Evolutionary conservation across 2,888 invertebrate species (phyloP).

Genomic region (Siphonodentalium dalli): DNA sequence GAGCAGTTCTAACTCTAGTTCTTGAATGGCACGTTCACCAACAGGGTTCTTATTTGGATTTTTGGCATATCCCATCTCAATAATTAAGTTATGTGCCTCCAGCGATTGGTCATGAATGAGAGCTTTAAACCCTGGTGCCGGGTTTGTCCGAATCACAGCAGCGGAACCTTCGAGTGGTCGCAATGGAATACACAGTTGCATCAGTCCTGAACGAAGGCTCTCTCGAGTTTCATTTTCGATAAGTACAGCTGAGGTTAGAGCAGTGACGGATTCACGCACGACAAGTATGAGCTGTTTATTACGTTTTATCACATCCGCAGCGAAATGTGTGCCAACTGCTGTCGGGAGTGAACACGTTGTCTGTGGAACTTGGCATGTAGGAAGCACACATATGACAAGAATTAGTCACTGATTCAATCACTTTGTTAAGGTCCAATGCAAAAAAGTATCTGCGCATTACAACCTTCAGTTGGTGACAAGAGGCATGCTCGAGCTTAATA

Average conservation of each 20-base stretch:
- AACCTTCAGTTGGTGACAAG: constrained; percentile 23
- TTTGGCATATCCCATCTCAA: constrained; percentile 32
- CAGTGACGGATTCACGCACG: constrained; percentile 28
- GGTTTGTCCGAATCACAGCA: constrained; percentile 32
- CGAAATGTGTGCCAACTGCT: constrained; percentile 23
- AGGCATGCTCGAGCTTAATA: too few relatives aligned
- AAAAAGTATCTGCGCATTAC: constrained; percentile 27
- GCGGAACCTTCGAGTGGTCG: constrained; percentile 29
- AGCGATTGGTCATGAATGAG: constrained; percentile 25
- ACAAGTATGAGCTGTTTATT: constrained; percentile 26
- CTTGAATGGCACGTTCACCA: constrained; percentile 39
- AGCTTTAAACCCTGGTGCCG: constrained; percentile 30
- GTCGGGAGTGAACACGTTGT: constrained; percentile 18
- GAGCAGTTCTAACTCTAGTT: constrained; percentile 35
- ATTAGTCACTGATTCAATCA: constrained; percentile 12
- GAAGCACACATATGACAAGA: constrained; percentile 8
- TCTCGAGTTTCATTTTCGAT: constrained; percentile 19
- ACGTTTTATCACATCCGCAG: constrained; percentile 30
- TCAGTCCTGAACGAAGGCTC: constrained; percentile 19
- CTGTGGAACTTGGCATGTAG: constrained; percentile 7
- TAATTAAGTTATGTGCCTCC: constrained; percentile 9
- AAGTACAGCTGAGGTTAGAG: constrained; percentile 22
- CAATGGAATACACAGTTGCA: constrained; percentile 18
- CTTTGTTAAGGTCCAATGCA: constrained; percentile 30
- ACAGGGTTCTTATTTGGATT: constrained; percentile 44